phyloP scores from a whole-genome alignment of 2,888 invertebrate species.

The Xanthorhoe designata region DNA sequence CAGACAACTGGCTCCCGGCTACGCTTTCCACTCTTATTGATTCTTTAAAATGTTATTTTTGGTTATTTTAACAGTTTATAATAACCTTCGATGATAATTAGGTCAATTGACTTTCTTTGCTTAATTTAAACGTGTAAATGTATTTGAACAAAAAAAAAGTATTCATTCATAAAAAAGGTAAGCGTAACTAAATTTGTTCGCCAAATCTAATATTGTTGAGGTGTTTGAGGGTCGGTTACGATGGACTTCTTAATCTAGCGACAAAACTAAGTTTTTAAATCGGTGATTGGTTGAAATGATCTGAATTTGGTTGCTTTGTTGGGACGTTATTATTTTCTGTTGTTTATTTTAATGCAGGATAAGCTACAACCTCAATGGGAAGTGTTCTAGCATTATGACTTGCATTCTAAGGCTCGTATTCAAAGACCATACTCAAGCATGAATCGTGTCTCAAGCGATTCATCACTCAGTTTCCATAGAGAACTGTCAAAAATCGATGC shows the following conservation, averaged over 20 bases:
- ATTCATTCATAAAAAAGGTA: constrained; percentile 10
- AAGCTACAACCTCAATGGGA: too few species aligned
- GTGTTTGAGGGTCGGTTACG: background rate
- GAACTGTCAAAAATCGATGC: too few species aligned
- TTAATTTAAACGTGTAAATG: background rate
- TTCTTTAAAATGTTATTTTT: constrained; percentile 85
- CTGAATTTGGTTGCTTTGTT: too few species aligned
- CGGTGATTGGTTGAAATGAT: background rate
- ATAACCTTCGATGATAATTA: constrained; percentile 3
- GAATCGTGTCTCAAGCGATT: too few species aligned
- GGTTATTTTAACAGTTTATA: constrained; percentile 67
- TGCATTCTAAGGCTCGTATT: too few species aligned
- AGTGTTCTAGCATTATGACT: too few species aligned
- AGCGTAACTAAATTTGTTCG: constrained; percentile 7
- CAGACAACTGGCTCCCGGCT: constrained; percentile 69
- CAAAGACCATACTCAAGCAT: too few species aligned
- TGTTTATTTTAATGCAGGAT: too few species aligned
- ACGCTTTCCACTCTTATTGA: constrained; percentile 73
- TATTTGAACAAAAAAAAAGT: background rate
- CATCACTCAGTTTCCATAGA: too few species aligned
- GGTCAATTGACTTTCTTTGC: background rate
- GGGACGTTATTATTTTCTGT: too few species aligned
- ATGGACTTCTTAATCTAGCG: background rate
- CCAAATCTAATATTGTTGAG: constrained; percentile 3
- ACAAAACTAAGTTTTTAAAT: background rate